Evolutionary conservation across 2,113 vertebrate species (phyloP), one percentile per base, ranked within the genome.

Genomic region (Amblyopsis rosae): DNA sequence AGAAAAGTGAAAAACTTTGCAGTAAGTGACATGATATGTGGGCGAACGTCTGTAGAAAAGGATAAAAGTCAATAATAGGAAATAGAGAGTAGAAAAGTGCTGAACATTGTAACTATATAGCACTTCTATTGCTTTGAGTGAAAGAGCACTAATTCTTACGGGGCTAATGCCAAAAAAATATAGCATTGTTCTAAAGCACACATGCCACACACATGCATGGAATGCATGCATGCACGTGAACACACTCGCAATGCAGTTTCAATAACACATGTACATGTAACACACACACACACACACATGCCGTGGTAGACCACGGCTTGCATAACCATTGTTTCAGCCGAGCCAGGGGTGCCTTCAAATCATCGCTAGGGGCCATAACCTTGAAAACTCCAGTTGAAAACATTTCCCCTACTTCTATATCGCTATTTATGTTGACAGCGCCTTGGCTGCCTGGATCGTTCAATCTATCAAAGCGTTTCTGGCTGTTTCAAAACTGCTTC

Each of bases 361-460:
- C 87, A 86, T 75, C 33, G 76, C 83, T 79, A 77, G 15, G 70
- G 82, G 88, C 89, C 82, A 59, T 92, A 92, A 92, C 93, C 93
- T 93, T 93, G 92, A 93, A 91, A 92, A 92, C 87, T 92, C 90
- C 75, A 79, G 86, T 90, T 90, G 86, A 88, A 90, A 91, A 92
- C 82, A 86, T 88, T 89, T 83, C 82, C 84, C 75, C 74, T 64
- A 70, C 84, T 87, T 88, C 88, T 91, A 89, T 83, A 87, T 86
- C 65, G 79, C 87, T 92, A 86, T 93, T 92, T 91, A 91, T 93
- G 91, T 93, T 92, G 92, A 93, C 91, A 91, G 90, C 77, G 67
- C 79, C 80, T 88, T 81, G 87, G 86, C 85, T 82, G 79, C 85
- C 85, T 80, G 72, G 76, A 87, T 88, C 79, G 65, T 80, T 90